Conservation (phyloP, 2,888 invertebrate genomes). For the Argyresthia albistria region DNA sequence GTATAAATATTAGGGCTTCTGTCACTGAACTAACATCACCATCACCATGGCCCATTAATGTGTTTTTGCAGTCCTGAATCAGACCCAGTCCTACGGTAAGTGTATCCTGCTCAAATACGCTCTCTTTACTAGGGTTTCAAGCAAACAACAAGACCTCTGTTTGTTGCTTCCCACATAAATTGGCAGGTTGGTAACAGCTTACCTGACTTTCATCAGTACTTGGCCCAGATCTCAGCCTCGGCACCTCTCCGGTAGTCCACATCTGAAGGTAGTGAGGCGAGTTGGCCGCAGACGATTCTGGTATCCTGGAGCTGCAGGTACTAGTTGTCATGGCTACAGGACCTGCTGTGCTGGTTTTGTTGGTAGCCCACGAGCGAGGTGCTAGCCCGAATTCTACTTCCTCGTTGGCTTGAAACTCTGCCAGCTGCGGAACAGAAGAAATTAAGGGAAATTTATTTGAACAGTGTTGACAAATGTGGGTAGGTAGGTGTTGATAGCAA, state of each 20-base stretch:
- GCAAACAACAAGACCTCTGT: too few species aligned
- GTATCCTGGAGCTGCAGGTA: constrained; percentile 32
- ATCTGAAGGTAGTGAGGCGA: constrained; percentile 38
- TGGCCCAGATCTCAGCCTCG: constrained; percentile 31
- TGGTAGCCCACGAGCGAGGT: not conserved
- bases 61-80: too few species aligned
- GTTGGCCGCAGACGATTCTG: constrained; percentile 31
- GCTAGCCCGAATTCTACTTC: constrained; percentile 43
- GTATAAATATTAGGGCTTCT: too few species aligned
- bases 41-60: too few species aligned
- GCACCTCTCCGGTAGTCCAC: constrained; percentile 46
- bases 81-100: too few species aligned
- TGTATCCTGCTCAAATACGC: too few species aligned
- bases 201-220: constrained; percentile 58
- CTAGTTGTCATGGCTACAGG: constrained; percentile 15
- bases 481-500: too few species aligned
- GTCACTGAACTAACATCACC: too few species aligned
- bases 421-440: constrained; percentile 26
- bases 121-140: too few species aligned
- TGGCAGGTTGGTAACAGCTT: not conserved
- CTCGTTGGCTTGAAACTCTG: constrained; percentile 60
- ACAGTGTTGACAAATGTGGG: too few species aligned
- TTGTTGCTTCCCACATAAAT: too few species aligned
- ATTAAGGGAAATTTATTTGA: not conserved
- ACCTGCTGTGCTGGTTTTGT: not conserved